phyloP scores from a whole-genome alignment of 2,888 invertebrate species.

The Hirtodrosophila alboralis region DNA sequence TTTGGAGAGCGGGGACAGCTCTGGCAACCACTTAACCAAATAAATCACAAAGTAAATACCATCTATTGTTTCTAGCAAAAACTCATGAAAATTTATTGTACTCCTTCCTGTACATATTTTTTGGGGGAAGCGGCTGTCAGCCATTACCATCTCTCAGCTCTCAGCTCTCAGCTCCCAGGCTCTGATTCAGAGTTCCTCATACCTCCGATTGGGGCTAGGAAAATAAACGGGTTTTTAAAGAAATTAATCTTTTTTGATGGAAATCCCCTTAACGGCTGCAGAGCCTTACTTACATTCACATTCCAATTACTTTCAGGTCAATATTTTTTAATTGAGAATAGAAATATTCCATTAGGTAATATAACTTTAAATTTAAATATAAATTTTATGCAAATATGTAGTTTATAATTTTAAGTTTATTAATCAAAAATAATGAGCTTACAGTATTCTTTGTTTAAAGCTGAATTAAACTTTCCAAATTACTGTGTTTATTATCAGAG shows the following conservation, averaged over 20 bases:
- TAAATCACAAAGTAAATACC: slow-evolving; percentile 76
- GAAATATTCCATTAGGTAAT: too few species aligned
- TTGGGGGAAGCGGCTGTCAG: slow-evolving; percentile 32
- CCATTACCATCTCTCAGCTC: slow-evolving; percentile 17
- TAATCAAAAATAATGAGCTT: too few species aligned
- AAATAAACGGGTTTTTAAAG: slow-evolving; percentile 20
- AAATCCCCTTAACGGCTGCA: too few species aligned
- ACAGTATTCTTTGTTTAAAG: too few species aligned
- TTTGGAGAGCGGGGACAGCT: slow-evolving; percentile 12
- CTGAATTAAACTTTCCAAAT: too few species aligned
- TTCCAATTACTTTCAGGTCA: background rate
- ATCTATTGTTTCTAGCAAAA: slow-evolving; percentile 71
- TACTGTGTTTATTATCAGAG: too few species aligned
- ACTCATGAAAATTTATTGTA: slow-evolving; percentile 71
- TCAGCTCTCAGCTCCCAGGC: slow-evolving; percentile 10
- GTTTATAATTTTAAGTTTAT: too few species aligned
- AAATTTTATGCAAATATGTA: too few species aligned
- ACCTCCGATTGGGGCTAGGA: slow-evolving; percentile 6
- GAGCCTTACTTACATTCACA: too few species aligned
- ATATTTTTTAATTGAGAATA: too few species aligned
- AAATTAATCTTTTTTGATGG: slow-evolving; percentile 14
- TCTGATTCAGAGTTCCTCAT: slow-evolving; percentile 1
- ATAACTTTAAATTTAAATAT: too few species aligned
- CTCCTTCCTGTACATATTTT: slow-evolving; percentile 23
- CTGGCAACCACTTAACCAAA: slow-evolving; percentile 66